phyloP scores from a whole-genome alignment of 2,888 invertebrate genomes.

The Gastrophysa polygoni region DNA sequence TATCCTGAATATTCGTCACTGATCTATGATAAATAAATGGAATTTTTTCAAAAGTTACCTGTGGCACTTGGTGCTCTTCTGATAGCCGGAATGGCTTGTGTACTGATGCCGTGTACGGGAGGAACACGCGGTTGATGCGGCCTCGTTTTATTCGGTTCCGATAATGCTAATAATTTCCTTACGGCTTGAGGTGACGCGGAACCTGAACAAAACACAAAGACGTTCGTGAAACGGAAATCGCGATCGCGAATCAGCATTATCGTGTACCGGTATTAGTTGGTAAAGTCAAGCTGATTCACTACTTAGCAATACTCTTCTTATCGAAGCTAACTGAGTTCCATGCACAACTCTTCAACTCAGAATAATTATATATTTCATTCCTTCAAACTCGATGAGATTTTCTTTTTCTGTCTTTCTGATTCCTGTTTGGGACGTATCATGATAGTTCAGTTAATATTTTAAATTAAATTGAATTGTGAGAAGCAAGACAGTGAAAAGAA shows the following conservation, averaged over 20 bases:
- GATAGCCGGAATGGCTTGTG: conserved; percentile 68
- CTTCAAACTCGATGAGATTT: no score
- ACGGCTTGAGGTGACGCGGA: conserved; percentile 97
- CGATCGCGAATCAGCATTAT: conserved; percentile 31
- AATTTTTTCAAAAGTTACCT: conserved; percentile 47
- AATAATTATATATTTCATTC: no score
- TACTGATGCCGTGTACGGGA: conserved; percentile 64
- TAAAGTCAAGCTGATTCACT: background rate
- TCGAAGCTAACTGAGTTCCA: no score
- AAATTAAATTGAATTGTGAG: no score
- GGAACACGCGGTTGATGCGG: conserved; percentile 83
- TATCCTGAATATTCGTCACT: no score
- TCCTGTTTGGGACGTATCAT: no score
- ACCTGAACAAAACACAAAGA: conserved; percentile 58
- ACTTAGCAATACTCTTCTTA: no score
- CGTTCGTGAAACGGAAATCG: background rate
- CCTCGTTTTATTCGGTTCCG: conserved; percentile 85
- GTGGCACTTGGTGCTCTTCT: conserved; percentile 62
- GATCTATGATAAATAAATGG: background rate
- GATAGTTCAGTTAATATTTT: no score
- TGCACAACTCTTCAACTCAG: no score
- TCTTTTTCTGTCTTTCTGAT: no score
- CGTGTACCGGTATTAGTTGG: conserved; percentile 23
- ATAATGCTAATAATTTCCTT: conserved; percentile 90
- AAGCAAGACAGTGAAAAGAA: no score